Percentiles rank a stretch among this genome's conserved stretches.
phyloP scores from a whole-genome alignment of 2,113 vertebrate genomes.

The Halichoerus grypus region DNA sequence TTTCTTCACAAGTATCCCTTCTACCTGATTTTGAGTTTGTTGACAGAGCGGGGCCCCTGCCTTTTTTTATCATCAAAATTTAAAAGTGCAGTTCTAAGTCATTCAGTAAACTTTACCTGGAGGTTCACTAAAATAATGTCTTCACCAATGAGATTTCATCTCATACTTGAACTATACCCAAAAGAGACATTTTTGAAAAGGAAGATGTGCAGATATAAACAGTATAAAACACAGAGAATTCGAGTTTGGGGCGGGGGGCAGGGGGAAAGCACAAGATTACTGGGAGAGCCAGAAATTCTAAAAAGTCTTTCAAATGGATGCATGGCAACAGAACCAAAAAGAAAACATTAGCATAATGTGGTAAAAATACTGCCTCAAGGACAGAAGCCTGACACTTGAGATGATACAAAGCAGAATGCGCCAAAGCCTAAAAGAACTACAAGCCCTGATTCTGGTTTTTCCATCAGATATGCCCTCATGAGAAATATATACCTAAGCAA shows the following conservation, averaged over 20 bases:
- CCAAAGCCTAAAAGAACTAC: not conserved
- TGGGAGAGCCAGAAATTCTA: constrained; percentile 42
- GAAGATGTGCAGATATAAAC: constrained; percentile 23
- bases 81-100: not conserved
- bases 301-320: constrained; percentile 53
- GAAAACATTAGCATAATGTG: constrained; percentile 18
- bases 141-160: not conserved
- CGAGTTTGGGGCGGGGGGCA: not conserved
- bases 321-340: constrained; percentile 32
- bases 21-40: not conserved
- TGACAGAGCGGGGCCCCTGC: not conserved
- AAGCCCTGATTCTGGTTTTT: not conserved
- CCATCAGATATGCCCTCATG: not conserved
- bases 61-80: constrained; percentile 16
- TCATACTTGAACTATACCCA: constrained; percentile 30
- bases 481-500: constrained; percentile 16
- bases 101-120: constrained; percentile 21
- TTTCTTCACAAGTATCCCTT: not conserved
- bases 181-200: constrained; percentile 50
- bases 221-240: constrained; percentile 29
- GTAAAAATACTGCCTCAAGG: constrained; percentile 20
- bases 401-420: not conserved
- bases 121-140: constrained; percentile 44
- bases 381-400: not conserved
- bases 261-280: not conserved